Conservation (phyloP, 2,888 invertebrate species). For the Pseudanteris insignis region DNA sequence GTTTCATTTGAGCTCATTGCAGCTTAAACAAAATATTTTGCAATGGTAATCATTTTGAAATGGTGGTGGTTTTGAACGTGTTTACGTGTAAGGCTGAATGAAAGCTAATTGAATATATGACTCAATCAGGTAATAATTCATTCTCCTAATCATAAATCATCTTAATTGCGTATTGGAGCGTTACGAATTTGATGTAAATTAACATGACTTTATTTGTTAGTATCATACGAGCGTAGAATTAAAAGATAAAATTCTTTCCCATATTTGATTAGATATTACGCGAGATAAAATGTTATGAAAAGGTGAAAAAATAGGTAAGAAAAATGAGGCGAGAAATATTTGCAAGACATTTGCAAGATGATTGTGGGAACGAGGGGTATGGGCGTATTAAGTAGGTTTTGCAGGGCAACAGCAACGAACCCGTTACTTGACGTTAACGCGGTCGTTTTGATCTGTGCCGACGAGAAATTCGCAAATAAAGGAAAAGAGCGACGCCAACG, state of each 20-base stretch:
- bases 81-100: too few species aligned
- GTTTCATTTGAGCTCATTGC: too few species aligned
- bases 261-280: slow-evolving; percentile 26
- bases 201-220: slow-evolving; percentile 12
- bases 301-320: slow-evolving; percentile 10
- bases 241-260: slow-evolving; percentile 37
- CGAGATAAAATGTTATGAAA: slow-evolving; percentile 25
- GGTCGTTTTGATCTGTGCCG: slow-evolving; percentile 48
- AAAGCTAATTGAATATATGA: slow-evolving; percentile 34
- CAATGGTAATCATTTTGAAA: too few species aligned
- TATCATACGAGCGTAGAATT: slow-evolving; percentile 9
- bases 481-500: slow-evolving; percentile 42
- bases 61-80: too few species aligned
- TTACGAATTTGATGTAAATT: slow-evolving; percentile 24
- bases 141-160: slow-evolving; percentile 16
- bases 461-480: slow-evolving; percentile 40
- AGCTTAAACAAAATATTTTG: too few species aligned
- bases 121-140: slow-evolving; percentile 16
- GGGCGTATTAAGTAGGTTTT: slow-evolving; percentile 42
- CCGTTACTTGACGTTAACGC: slow-evolving; percentile 53
- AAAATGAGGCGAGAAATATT: slow-evolving; percentile 32
- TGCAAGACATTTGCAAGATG: slow-evolving; percentile 33
- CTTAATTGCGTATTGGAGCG: slow-evolving; percentile 25
- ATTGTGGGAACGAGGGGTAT: slow-evolving; percentile 33
- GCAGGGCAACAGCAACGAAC: slow-evolving; percentile 18